A percentile compares a stretch with the other conserved stretches of the same genome.
phyloP scores from a whole-genome alignment of 2,797 vertebrate genomes.

The Chelon auratus region DNA sequence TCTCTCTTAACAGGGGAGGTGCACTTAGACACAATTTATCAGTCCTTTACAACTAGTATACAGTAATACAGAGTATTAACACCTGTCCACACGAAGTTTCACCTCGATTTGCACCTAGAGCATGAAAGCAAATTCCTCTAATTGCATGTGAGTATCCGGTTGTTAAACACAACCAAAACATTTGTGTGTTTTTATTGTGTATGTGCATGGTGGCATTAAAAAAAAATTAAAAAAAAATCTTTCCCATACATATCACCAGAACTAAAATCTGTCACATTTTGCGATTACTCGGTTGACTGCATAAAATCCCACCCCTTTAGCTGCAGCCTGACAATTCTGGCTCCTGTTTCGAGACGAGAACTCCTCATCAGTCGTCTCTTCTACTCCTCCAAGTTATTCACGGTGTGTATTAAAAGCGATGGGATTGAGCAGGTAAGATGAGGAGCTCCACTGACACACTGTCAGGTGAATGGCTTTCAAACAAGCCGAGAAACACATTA shows the following conservation, averaged over 20 bases:
- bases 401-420: not conserved
- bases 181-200: no score
- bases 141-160: no score
- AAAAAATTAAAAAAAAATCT: not conserved
- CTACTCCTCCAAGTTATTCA: not conserved
- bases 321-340: not conserved
- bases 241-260: not conserved
- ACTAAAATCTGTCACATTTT: not conserved
- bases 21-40: no score
- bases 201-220: not conserved
- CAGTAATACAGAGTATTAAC: no score
- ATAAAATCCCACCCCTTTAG: not conserved
- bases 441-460: not conserved
- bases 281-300: not conserved
- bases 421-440: not conserved
- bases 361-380: constrained; percentile 5
- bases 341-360: constrained; percentile 9
- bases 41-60: no score
- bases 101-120: no score
- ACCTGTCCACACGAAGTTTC: no score
- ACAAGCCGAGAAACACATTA: not conserved
- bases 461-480: constrained; percentile 18
- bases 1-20: no score
- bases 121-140: no score
- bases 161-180: no score